Evolutionary conservation across 2,797 vertebrate species (phyloP).

Genomic region (Ceyx erithaca): DNA sequence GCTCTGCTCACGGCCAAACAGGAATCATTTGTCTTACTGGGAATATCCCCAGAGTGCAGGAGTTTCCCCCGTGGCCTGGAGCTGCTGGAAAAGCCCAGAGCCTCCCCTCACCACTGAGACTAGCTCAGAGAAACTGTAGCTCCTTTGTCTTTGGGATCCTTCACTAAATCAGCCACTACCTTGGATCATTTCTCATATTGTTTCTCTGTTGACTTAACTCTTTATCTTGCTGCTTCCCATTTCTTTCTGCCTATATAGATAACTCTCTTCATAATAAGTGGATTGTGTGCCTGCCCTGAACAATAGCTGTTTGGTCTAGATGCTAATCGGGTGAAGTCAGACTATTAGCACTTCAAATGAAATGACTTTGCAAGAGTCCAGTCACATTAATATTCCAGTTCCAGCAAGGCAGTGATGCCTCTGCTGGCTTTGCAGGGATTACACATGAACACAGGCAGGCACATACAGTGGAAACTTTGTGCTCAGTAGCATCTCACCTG

Average conservation of each 20-base stretch:
- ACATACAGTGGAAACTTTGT: conserved; percentile 3
- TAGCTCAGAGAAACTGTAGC: neutral
- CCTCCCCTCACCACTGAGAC: neutral
- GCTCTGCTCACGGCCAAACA: neutral
- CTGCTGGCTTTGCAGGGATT: conserved; percentile 1
- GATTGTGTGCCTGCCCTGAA: neutral
- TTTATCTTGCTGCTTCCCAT: neutral
- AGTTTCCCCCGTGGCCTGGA: neutral
- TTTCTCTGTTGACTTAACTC: neutral
- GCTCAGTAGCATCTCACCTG: neutral
- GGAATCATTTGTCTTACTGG: neutral
- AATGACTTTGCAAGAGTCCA: conserved; percentile 32
- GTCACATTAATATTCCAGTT: conserved; percentile 20
- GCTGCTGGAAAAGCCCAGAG: conserved; percentile 26
- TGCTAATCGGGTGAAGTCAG: conserved; percentile 24
- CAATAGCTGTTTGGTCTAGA: conserved; percentile 1
- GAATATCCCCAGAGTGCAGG: neutral
- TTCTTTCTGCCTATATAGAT: conserved; percentile 7
- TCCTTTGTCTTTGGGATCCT: conserved; percentile 36
- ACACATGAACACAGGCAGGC: neutral
- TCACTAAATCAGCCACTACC: neutral
- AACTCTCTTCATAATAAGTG: neutral
- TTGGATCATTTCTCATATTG: neutral
- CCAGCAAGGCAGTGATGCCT: neutral
- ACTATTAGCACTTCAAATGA: conserved; percentile 6